These are phyloP conservation scores for Fistularia commersonii DNA, from an alignment of 2,797 vertebrate genomes.

Conservation along the genomic window DNA sequence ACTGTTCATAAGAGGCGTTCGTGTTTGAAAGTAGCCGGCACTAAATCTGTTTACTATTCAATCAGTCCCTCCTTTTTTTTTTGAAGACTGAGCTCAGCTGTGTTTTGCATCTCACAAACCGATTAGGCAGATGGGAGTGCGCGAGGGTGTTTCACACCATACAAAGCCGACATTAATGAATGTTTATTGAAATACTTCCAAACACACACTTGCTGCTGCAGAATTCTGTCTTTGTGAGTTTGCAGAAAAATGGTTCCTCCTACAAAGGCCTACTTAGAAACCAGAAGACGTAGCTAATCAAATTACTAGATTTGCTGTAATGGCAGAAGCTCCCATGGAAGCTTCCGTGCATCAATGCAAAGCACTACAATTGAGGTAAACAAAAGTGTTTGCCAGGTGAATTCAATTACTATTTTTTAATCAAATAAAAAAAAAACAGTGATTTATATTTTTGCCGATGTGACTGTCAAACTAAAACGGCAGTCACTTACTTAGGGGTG, in stretches of 20 bases:
- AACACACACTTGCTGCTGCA: slow-evolving; percentile 28
- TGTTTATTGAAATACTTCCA: slow-evolving; percentile 57
- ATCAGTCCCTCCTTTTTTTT: slow-evolving; percentile 33
- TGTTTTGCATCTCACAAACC: slow-evolving; percentile 36
- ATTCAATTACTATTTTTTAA: slow-evolving; percentile 48
- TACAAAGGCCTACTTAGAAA: slow-evolving; percentile 48
- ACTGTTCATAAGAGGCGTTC: slow-evolving; percentile 40
- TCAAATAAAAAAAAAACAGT: slow-evolving; percentile 35
- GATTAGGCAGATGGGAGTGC: slow-evolving; percentile 36
- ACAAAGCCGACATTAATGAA: slow-evolving; percentile 54
- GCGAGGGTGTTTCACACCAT: slow-evolving; percentile 29
- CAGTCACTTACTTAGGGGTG: neutral
- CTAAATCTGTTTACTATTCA: slow-evolving; percentile 50
- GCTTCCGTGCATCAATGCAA: slow-evolving; percentile 11
- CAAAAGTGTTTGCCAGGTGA: slow-evolving; percentile 27
- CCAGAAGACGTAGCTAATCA: slow-evolving; percentile 46
- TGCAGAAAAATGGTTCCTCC: slow-evolving; percentile 35
- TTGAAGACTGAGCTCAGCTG: slow-evolving; percentile 25
- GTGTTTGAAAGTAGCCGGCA: slow-evolving; percentile 30
- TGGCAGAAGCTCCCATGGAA: slow-evolving; percentile 26
- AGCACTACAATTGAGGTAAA: slow-evolving; percentile 29
- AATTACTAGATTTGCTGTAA: slow-evolving; percentile 49
- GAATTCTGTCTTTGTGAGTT: slow-evolving; percentile 17
- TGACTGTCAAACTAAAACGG: slow-evolving; percentile 15
- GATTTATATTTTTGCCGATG: slow-evolving; percentile 2